phyloP scores from a whole-genome alignment of 2,113 vertebrate genomes.

The Plestiodon gilberti region DNA sequence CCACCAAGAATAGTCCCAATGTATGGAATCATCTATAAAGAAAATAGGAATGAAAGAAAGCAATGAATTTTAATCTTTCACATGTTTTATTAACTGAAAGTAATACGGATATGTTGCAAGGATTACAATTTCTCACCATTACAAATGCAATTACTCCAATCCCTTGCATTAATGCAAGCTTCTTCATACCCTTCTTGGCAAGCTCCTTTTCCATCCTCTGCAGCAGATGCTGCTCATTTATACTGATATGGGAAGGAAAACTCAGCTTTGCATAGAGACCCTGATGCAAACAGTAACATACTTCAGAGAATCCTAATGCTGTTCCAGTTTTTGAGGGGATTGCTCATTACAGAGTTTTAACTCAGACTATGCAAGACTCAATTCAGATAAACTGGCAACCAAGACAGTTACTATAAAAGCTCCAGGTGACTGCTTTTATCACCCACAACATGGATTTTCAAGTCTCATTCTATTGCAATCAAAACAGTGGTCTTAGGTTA shows the following conservation, averaged over 20 bases:
- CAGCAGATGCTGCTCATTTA: too few species aligned
- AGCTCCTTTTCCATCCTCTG: not conserved
- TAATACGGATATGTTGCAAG: not conserved
- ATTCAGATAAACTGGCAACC: not conserved
- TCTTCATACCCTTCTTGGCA: not conserved
- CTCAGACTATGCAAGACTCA: not conserved
- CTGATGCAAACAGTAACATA: too few species aligned
- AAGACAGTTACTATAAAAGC: not conserved
- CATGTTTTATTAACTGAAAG: not conserved
- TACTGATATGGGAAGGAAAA: not conserved
- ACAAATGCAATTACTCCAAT: not conserved
- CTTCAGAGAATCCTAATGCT: not conserved
- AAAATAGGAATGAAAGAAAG: not conserved
- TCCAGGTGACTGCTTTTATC: not conserved
- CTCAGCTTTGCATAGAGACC: not conserved
- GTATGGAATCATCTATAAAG: slow-evolving; percentile 81
- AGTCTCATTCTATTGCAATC: not conserved
- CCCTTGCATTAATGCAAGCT: not conserved
- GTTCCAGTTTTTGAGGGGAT: not conserved
- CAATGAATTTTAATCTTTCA: not conserved
- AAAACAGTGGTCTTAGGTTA: not conserved
- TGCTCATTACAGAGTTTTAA: not conserved
- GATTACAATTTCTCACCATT: not conserved
- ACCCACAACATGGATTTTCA: not conserved
- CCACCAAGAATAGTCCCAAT: slow-evolving; percentile 85